These are phyloP conservation scores for Catocala nupta DNA, from an alignment of 2,888 invertebrate genomes.

Conservation along the genomic window DNA sequence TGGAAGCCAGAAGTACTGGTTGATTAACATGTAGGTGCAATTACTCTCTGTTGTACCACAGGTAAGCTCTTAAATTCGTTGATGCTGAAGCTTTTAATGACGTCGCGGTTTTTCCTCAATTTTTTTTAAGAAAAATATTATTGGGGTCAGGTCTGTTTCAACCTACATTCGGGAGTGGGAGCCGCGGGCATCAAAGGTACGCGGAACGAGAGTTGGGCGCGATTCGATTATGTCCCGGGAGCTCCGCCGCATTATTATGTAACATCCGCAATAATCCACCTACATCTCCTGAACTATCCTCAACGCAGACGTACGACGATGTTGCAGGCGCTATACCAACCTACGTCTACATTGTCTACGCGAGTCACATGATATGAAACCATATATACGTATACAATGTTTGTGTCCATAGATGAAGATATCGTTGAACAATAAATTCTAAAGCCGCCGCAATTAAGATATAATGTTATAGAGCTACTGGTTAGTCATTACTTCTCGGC, in stretches of 20 bases:
- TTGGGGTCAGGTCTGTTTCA: slow-evolving; percentile 68
- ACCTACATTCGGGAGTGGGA: slow-evolving; percentile 48
- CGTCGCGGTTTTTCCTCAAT: slow-evolving; percentile 29
- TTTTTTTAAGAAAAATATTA: slow-evolving; percentile 65
- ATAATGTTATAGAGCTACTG: slow-evolving; percentile 11
- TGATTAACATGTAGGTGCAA: slow-evolving; percentile 19
- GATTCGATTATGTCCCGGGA: slow-evolving; percentile 50
- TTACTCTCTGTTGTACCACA: slow-evolving; percentile 4
- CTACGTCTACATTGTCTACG: too few relatives aligned
- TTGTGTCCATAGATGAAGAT: too few relatives aligned
- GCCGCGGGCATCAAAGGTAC: slow-evolving; percentile 9
- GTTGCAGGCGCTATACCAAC: too few relatives aligned
- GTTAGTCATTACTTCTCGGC: slow-evolving; percentile 23
- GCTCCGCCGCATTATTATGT: slow-evolving; percentile 72
- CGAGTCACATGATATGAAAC: neutral
- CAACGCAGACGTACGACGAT: neutral
- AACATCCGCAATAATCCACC: slow-evolving; percentile 64
- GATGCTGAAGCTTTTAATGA: slow-evolving; percentile 36
- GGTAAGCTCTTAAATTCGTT: slow-evolving; percentile 15
- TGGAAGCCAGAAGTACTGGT: slow-evolving; percentile 19
- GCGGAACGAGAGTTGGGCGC: slow-evolving; percentile 22
- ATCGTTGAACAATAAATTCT: neutral
- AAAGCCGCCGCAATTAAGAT: slow-evolving; percentile 5
- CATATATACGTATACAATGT: too few relatives aligned
- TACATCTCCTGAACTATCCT: slow-evolving; percentile 18